phyloP scores from a whole-genome alignment of 2,113 vertebrate genomes.

The Phainopepla nitens region DNA sequence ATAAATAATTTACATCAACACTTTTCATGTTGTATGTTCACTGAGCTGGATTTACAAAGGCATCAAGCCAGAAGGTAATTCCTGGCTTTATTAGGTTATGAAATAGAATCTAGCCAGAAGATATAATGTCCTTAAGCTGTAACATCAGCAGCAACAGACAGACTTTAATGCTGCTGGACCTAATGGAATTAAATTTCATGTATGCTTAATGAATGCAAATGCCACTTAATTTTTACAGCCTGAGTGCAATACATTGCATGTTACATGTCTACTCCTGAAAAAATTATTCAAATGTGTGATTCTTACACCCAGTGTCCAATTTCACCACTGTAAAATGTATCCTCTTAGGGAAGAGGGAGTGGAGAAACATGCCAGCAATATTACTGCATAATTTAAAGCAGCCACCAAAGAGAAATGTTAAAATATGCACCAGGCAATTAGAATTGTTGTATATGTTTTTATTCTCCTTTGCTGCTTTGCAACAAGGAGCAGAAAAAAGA shows the following conservation, averaged over 20 bases:
- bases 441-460: constrained; percentile 18
- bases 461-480: background rate
- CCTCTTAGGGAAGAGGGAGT: background rate
- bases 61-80: constrained; percentile 23
- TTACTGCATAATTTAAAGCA: constrained; percentile 46
- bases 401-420: background rate
- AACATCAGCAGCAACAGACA: background rate
- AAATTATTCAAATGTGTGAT: constrained; percentile 17
- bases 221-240: constrained; percentile 58
- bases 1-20: constrained; percentile 37
- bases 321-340: background rate
- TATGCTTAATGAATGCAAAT: constrained; percentile 59
- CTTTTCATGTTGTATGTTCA: background rate
- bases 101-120: constrained; percentile 39
- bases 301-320: constrained; percentile 1
- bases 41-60: constrained; percentile 15
- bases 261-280: constrained; percentile 19
- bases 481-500: constrained; percentile 18
- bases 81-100: constrained; percentile 48
- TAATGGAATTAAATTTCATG: constrained; percentile 44
- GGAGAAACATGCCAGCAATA: background rate
- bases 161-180: constrained; percentile 15
- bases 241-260: constrained; percentile 22
- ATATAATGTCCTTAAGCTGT: constrained; percentile 23
- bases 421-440: constrained; percentile 41